Conservation (phyloP, 2,797 vertebrate species). For the Micromesistius poutassou region DNA sequence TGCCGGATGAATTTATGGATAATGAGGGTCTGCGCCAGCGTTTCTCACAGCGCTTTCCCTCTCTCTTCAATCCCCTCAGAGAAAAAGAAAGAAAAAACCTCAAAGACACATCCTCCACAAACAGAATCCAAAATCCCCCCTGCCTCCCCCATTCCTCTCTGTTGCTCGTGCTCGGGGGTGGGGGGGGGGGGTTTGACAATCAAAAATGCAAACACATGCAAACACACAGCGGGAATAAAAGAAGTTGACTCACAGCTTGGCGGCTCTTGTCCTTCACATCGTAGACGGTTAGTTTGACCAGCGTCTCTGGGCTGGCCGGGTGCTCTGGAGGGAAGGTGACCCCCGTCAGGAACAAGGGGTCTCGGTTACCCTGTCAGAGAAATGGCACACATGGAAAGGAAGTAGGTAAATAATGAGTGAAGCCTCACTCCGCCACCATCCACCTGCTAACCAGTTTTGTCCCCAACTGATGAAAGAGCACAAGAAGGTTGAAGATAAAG, state of each 20-base stretch:
- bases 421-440: constrained; percentile 48
- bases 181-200: neutral
- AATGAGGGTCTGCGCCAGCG: constrained; percentile 38
- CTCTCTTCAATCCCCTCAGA: constrained; percentile 2
- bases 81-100: constrained; percentile 17
- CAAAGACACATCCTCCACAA: constrained; percentile 26
- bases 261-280: constrained; percentile 93
- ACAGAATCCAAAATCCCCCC: constrained; percentile 4
- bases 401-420: constrained; percentile 25
- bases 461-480: constrained; percentile 30
- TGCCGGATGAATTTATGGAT: constrained; percentile 42
- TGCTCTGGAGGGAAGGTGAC: constrained; percentile 91
- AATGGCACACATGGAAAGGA: constrained; percentile 42
- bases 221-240: constrained; percentile 9
- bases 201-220: constrained; percentile 18
- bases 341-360: constrained; percentile 94
- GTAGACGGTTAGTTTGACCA: constrained; percentile 92
- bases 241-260: constrained; percentile 83
- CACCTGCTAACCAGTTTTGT: constrained; percentile 17
- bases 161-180: neutral
- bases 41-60: constrained; percentile 22
- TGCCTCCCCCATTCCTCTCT: neutral
- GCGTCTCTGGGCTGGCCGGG: constrained; percentile 86
- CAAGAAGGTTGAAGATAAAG: constrained; percentile 35
- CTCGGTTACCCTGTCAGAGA: constrained; percentile 86